These are phyloP conservation scores for Meles meles DNA, from an alignment of 2,113 vertebrate genomes.

Conservation along the genomic window DNA sequence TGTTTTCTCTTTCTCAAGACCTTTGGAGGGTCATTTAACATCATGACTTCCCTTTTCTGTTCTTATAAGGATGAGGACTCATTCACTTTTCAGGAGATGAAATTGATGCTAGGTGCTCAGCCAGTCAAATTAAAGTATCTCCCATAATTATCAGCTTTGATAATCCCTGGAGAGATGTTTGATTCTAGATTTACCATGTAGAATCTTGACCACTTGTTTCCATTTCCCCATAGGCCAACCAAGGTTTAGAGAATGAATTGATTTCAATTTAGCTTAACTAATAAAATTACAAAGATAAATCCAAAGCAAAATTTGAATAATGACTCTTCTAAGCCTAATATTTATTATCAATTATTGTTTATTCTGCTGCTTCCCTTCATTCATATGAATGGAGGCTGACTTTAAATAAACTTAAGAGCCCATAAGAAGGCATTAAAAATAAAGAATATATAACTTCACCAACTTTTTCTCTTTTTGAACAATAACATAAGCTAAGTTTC, in stretches of 20 bases:
- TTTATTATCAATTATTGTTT: not conserved
- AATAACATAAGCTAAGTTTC: not conserved
- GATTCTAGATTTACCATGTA: not conserved
- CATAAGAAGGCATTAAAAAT: not conserved
- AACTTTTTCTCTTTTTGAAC: not conserved
- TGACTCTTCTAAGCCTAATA: not conserved
- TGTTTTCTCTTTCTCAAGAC: not conserved
- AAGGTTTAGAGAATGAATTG: not conserved
- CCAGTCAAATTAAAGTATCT: not conserved
- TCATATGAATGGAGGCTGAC: not conserved
- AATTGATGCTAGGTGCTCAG: not conserved
- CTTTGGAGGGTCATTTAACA: not conserved
- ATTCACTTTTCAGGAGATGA: not conserved
- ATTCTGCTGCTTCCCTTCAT: not conserved
- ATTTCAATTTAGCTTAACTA: not conserved
- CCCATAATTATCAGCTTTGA: not conserved
- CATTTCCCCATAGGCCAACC: not conserved
- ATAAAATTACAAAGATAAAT: slow-evolving; percentile 26
- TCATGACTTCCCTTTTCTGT: not conserved
- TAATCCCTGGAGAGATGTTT: not conserved
- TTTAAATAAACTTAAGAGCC: not conserved
- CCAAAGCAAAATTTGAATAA: not conserved
- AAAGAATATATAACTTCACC: not conserved
- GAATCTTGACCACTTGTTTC: not conserved
- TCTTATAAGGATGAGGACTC: not conserved